These are phyloP conservation scores for Pantherophis guttatus DNA, from an alignment of 2,113 vertebrate genomes.

Conservation along the genomic window DNA sequence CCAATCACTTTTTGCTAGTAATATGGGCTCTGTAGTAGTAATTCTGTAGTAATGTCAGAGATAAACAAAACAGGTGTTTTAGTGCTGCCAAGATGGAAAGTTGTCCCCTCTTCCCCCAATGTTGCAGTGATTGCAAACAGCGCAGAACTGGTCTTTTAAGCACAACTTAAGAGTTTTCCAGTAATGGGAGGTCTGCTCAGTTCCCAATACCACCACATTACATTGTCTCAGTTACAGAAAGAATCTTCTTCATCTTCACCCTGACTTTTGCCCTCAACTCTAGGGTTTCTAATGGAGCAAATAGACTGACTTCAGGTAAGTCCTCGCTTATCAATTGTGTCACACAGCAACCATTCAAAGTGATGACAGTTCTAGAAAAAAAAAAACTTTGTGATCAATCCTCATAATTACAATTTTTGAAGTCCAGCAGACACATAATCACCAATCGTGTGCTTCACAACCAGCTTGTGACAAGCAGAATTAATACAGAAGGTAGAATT, in stretches of 20 bases:
- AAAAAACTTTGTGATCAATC: background rate
- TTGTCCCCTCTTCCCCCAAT: too few species aligned
- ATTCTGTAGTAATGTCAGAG: background rate
- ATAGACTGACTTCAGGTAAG: too few species aligned
- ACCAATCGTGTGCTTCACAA: background rate
- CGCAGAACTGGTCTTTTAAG: background rate
- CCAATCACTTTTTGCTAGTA: background rate
- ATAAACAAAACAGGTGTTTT: background rate
- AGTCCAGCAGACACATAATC: background rate
- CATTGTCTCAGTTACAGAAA: background rate
- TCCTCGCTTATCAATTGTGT: too few species aligned
- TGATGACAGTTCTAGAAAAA: too few species aligned
- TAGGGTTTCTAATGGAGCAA: too few species aligned
- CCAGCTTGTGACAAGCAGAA: background rate
- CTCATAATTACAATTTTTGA: background rate
- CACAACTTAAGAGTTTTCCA: background rate
- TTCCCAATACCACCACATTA: background rate
- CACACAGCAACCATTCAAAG: too few species aligned
- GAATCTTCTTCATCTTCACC: background rate
- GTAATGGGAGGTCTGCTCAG: background rate
- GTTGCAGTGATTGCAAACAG: background rate
- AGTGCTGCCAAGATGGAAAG: background rate
- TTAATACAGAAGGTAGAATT: background rate
- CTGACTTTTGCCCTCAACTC: background rate
- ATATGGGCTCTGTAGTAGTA: background rate